phyloP scores from a whole-genome alignment of 2,888 invertebrate species.

The Protodeltote pygarga region DNA sequence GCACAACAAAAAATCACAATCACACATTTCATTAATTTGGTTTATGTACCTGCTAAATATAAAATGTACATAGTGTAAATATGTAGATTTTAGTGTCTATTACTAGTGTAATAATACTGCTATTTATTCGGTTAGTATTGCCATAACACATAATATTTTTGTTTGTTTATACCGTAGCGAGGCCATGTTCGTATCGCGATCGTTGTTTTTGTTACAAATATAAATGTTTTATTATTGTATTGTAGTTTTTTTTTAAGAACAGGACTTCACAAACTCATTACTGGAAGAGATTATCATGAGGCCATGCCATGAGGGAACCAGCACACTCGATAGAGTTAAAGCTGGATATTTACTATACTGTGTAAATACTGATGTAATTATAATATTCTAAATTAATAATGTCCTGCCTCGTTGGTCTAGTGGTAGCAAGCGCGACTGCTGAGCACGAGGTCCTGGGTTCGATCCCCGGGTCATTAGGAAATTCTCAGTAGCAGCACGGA shows the following conservation, averaged over 20 bases:
- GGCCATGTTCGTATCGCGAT: slow-evolving; percentile 87
- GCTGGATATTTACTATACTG: no score
- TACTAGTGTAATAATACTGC: slow-evolving; percentile 9
- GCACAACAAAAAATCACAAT: no score
- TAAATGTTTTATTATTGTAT: slow-evolving; percentile 30
- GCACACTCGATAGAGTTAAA: no score
- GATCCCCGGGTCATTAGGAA: no score
- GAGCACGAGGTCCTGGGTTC: no score
- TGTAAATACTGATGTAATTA: no score
- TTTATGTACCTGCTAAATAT: slow-evolving; percentile 28
- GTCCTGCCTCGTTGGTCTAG: no score
- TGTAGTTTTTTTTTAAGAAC: slow-evolving; percentile 19
- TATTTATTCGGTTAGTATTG: slow-evolving; percentile 44
- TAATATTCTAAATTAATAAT: no score
- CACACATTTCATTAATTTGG: background rate
- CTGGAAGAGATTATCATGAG: no score
- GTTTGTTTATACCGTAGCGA: slow-evolving; percentile 27
- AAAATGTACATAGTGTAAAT: slow-evolving; percentile 41
- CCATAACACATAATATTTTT: slow-evolving; percentile 39
- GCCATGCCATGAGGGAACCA: no score
- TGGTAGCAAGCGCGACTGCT: no score
- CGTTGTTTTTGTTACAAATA: slow-evolving; percentile 49
- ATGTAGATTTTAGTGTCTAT: slow-evolving; percentile 31
- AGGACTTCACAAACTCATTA: slow-evolving; percentile 1
- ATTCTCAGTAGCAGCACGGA: no score